Percentiles rank a stretch among this genome's conserved stretches.
These are phyloP conservation scores for Aphelinus atriplicis DNA, from an alignment of 1,140 invertebrate genomes.

Conservation along the genomic window DNA sequence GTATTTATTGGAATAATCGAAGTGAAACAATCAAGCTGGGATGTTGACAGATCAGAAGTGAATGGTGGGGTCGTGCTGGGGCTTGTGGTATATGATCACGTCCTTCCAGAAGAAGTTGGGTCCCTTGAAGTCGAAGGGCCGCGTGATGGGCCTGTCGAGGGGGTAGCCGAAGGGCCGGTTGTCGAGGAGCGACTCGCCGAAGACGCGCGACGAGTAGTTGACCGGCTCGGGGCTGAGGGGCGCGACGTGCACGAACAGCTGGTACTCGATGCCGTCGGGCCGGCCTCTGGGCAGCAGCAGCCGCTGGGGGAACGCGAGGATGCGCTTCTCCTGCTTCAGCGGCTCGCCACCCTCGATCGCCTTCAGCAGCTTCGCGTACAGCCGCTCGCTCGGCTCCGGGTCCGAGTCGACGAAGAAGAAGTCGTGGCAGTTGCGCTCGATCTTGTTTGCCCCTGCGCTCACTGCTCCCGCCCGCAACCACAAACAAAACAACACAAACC, in stretches of 20 bases:
- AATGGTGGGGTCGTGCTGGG: slow-evolving; percentile 59
- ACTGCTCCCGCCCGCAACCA: slow-evolving; percentile 47
- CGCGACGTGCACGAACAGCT: slow-evolving; percentile 73
- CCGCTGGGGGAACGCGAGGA: slow-evolving; percentile 71
- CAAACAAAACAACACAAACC: no score
- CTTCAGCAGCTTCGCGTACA: slow-evolving; percentile 51
- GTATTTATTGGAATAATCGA: no score
- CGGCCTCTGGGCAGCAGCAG: slow-evolving; percentile 76
- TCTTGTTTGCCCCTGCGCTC: slow-evolving; percentile 55
- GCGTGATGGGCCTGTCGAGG: slow-evolving; percentile 71
- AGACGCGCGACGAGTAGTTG: slow-evolving; percentile 54
- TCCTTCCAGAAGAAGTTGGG: slow-evolving; percentile 76
- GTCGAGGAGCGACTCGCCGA: slow-evolving; percentile 46
- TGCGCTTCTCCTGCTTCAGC: slow-evolving; percentile 44
- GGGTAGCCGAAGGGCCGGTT: slow-evolving; percentile 72
- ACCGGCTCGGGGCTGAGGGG: slow-evolving; percentile 57
- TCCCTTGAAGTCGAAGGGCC: slow-evolving; percentile 67
- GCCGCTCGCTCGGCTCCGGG: slow-evolving; percentile 51
- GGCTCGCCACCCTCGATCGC: slow-evolving; percentile 49
- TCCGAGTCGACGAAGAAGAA: slow-evolving; percentile 56
- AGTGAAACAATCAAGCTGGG: no score
- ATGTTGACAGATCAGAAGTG: slow-evolving; percentile 42
- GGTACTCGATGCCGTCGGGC: slow-evolving; percentile 71
- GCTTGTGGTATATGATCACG: slow-evolving; percentile 72
- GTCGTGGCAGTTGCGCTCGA: slow-evolving; percentile 59